Evolutionary conservation across 1,140 invertebrate species (phyloP).

Genomic region (Drosophila punjabiensis): DNA sequence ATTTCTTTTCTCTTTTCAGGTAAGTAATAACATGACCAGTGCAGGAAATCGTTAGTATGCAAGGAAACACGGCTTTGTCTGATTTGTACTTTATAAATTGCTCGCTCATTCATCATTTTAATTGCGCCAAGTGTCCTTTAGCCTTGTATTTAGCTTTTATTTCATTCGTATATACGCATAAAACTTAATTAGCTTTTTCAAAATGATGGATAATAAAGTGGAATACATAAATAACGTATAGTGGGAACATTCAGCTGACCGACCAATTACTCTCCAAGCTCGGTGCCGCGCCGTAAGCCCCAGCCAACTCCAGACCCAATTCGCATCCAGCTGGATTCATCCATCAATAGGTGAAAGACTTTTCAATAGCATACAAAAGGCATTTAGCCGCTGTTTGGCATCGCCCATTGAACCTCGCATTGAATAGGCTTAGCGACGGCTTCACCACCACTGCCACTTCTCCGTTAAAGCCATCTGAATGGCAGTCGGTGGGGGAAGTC

Average conservation of each 20-base stretch:
- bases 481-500: constrained; percentile 7
- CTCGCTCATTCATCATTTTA: constrained; percentile 26
- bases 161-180: constrained; percentile 11
- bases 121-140: constrained; percentile 23
- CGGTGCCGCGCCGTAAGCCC: constrained; percentile 4
- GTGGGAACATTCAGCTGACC: constrained; percentile 52
- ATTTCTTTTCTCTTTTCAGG: constrained; percentile 34
- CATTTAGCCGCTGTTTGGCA: constrained; percentile 81
- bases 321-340: constrained; percentile 33
- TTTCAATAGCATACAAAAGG: constrained; percentile 74
- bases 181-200: constrained; percentile 54
- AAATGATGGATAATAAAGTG: constrained; percentile 47
- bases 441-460: constrained; percentile 15
- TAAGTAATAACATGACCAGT: constrained; percentile 16
- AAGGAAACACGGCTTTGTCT: not conserved
- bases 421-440: constrained; percentile 66
- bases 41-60: constrained; percentile 7
- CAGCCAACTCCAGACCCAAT: constrained; percentile 5
- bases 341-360: constrained; percentile 68
- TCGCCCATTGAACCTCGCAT: constrained; percentile 68
- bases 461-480: constrained; percentile 22
- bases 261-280: constrained; percentile 37
- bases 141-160: constrained; percentile 14
- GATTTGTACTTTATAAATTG: not conserved
- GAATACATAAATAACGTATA: constrained; percentile 53